phyloP scores from a whole-genome alignment of 1,140 invertebrate species.

The Saccostrea cuccullata region DNA sequence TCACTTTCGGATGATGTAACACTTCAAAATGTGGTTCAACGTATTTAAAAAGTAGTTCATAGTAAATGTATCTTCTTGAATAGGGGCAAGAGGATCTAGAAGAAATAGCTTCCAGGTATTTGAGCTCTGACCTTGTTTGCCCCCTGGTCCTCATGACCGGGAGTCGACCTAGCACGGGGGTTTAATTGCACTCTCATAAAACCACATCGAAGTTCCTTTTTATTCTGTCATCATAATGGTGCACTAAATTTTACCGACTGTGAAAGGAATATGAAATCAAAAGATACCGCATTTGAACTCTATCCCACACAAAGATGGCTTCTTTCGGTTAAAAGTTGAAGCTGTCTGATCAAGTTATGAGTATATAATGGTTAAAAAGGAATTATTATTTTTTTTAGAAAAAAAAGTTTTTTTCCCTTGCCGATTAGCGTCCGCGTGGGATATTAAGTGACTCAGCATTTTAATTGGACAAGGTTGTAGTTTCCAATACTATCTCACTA shows the following conservation, averaged over 20 bases:
- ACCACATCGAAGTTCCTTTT: neutral
- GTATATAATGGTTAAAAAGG: neutral
- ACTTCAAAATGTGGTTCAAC: too few species aligned
- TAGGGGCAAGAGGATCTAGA: neutral
- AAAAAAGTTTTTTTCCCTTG: neutral
- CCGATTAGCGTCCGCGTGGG: neutral
- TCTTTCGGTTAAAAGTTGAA: conserved; percentile 26
- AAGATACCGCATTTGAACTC: neutral
- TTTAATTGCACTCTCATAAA: conserved; percentile 35
- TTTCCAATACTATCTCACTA: too few species aligned
- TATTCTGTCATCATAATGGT: conserved; percentile 14
- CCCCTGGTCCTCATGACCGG: conserved; percentile 11
- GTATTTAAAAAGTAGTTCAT: too few species aligned
- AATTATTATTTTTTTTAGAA: neutral
- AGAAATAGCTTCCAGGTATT: neutral
- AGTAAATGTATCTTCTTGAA: too few species aligned
- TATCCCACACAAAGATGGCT: neutral
- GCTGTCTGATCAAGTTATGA: conserved; percentile 16
- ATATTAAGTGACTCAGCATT: conserved; percentile 16
- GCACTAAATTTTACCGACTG: conserved; percentile 7
- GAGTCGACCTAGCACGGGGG: conserved; percentile 3
- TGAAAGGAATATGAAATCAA: conserved; percentile 24
- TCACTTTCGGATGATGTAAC: too few species aligned
- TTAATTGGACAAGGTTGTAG: neutral
- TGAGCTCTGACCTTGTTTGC: neutral